These are phyloP conservation scores for Kryptolebias marmoratus DNA, from an alignment of 2,113 vertebrate species.

Conservation along the genomic window DNA sequence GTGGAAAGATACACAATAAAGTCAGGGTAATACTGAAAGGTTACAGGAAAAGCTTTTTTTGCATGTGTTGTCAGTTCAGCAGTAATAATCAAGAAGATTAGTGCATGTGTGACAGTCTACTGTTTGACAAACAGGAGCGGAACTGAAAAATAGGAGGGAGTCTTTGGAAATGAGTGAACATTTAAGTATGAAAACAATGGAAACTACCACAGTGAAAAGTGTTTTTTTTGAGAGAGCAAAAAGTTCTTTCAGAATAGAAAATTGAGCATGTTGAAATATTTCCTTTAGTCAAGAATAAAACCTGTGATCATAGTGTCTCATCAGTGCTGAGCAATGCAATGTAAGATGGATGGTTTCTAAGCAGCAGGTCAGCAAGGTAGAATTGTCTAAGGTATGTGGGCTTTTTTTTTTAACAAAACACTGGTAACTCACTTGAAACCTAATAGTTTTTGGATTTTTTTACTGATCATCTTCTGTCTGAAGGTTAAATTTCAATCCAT, in stretches of 20 bases:
- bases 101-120: slow-evolving; percentile 49
- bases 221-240: slow-evolving; percentile 19
- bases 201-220: slow-evolving; percentile 36
- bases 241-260: slow-evolving; percentile 42
- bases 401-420: not conserved
- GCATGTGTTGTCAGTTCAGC: slow-evolving; percentile 50
- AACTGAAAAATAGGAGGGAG: slow-evolving; percentile 50
- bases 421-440: too few species aligned
- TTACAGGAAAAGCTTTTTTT: slow-evolving; percentile 20
- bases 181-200: slow-evolving; percentile 44
- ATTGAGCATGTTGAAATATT: slow-evolving; percentile 42
- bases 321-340: slow-evolving; percentile 20
- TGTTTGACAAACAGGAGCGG: slow-evolving; percentile 39
- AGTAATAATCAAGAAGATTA: slow-evolving; percentile 43
- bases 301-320: slow-evolving; percentile 36
- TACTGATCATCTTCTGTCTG: too few species aligned
- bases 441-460: too few species aligned
- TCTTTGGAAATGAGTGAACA: slow-evolving; percentile 37
- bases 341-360: slow-evolving; percentile 6
- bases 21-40: not conserved
- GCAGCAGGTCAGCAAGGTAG: slow-evolving; percentile 5
- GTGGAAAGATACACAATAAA: not conserved
- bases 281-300: slow-evolving; percentile 38
- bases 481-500: too few species aligned
- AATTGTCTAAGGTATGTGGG: slow-evolving; percentile 2